Evolutionary conservation across 2,888 invertebrate genomes (phyloP).

Genomic region (Heteromyza rotundicornis): DNA sequence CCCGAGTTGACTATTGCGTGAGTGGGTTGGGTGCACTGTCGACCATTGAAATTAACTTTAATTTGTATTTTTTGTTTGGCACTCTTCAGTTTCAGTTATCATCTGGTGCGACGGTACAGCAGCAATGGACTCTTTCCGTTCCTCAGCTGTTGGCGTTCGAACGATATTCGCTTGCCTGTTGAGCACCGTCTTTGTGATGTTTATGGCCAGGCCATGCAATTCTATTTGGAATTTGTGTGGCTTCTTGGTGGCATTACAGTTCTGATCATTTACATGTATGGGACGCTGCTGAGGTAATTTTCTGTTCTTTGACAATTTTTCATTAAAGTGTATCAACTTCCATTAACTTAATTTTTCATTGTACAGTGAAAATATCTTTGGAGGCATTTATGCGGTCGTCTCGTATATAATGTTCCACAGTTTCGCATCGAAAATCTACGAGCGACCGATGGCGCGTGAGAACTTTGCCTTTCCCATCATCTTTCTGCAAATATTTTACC

Average conservation of each 20-base stretch:
- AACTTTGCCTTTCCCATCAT: constrained; percentile 85
- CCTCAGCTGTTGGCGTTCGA: constrained; percentile 40
- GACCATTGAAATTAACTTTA: background rate
- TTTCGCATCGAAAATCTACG: constrained; percentile 83
- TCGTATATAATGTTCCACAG: constrained; percentile 84
- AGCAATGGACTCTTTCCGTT: constrained; percentile 40
- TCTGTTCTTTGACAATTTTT: no score
- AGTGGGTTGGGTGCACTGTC: constrained; percentile 24
- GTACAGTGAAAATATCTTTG: constrained; percentile 71
- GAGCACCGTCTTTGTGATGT: constrained; percentile 69
- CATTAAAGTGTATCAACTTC: no score
- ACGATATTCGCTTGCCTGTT: constrained; percentile 31
- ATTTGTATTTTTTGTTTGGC: constrained; percentile 11
- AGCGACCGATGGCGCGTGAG: constrained; percentile 85
- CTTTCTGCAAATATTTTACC: constrained; percentile 74
- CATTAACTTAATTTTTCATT: no score
- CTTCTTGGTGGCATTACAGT: constrained; percentile 75
- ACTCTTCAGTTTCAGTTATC: constrained; percentile 53
- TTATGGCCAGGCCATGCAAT: constrained; percentile 79
- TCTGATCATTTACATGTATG: constrained; percentile 72
- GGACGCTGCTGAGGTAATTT: constrained; percentile 70
- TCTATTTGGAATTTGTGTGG: constrained; percentile 83
- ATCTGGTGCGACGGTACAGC: constrained; percentile 39
- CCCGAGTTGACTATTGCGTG: constrained; percentile 74
- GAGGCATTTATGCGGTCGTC: constrained; percentile 74